phyloP scores from a whole-genome alignment of 2,888 invertebrate species.

The Leuctra nigra region DNA sequence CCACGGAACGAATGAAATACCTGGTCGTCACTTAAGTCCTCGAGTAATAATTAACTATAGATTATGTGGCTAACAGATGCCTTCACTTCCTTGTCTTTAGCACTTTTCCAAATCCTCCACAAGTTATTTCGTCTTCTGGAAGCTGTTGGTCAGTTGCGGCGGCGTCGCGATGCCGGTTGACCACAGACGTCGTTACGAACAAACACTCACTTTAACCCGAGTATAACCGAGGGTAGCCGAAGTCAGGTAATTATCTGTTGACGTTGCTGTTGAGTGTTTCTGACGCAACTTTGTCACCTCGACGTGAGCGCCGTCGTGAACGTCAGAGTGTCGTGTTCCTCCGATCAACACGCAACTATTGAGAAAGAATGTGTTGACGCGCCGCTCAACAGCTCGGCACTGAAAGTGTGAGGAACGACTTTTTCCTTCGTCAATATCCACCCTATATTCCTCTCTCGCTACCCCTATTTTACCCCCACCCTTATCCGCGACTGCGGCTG shows the following conservation, averaged over 20 bases:
- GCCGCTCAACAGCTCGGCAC: conserved; percentile 25
- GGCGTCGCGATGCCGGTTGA: conserved; percentile 17
- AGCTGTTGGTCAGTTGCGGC: conserved; percentile 15
- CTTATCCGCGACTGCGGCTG: conserved; percentile 25
- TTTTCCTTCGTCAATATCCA: conserved; percentile 28
- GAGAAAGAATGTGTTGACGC: conserved; percentile 16
- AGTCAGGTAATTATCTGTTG: conserved; percentile 7
- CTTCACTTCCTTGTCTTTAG: too few species aligned
- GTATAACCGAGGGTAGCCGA: conserved; percentile 20
- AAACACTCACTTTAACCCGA: conserved; percentile 18
- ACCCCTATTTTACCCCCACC: conserved; percentile 20
- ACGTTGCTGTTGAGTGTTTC: too few species aligned
- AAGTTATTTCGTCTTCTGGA: too few species aligned
- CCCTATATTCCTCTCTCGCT: conserved; percentile 15
- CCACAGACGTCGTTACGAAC: conserved; percentile 32
- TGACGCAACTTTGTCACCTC: too few species aligned
- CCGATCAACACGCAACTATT: too few species aligned
- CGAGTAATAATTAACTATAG: too few species aligned
- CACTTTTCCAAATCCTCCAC: too few species aligned
- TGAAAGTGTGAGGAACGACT: conserved; percentile 22
- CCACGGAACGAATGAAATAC: too few species aligned
- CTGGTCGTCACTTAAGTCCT: too few species aligned
- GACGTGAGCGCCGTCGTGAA: too few species aligned
- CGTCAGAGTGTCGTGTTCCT: neutral
- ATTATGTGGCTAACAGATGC: too few species aligned